These are phyloP conservation scores for Orycteropus afer DNA, from an alignment of 2,113 vertebrate genomes.

Conservation along the genomic window DNA sequence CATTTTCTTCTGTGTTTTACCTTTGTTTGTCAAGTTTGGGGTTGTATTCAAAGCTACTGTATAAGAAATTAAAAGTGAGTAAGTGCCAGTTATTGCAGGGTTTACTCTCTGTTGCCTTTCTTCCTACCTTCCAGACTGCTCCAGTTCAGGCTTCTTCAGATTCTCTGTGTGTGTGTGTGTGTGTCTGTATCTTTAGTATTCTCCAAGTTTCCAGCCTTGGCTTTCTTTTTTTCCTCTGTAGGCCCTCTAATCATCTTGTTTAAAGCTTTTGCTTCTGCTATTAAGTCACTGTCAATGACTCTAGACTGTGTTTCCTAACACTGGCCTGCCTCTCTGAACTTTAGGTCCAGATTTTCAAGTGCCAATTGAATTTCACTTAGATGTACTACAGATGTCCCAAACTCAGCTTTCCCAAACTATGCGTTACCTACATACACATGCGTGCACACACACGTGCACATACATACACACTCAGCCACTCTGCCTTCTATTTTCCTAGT, in stretches of 20 bases:
- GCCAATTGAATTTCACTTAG: background rate
- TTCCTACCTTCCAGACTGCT: conserved; percentile 40
- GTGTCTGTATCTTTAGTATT: background rate
- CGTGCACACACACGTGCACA: background rate
- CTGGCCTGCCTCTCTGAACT: background rate
- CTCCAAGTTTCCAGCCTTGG: conserved; percentile 1
- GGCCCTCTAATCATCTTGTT: conserved; percentile 23
- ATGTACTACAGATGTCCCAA: background rate
- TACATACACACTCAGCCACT: background rate
- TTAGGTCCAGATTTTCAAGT: background rate
- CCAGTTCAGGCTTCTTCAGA: background rate
- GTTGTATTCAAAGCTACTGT: conserved; percentile 48
- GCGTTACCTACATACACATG: background rate
- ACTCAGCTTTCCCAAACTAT: background rate
- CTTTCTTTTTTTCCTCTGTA: conserved; percentile 25
- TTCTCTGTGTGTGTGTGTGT: background rate
- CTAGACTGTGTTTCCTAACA: background rate
- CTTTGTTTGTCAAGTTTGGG: conserved; percentile 76
- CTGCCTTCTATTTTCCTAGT: background rate
- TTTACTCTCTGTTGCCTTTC: conserved; percentile 24
- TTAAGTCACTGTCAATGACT: background rate
- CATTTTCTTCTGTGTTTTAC: conserved; percentile 76
- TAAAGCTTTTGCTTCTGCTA: conserved; percentile 17
- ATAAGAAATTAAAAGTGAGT: conserved; percentile 45
- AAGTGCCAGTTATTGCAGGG: conserved; percentile 22